Conservation (phyloP, 2,888 invertebrate species). For the Rutpela maculata region DNA sequence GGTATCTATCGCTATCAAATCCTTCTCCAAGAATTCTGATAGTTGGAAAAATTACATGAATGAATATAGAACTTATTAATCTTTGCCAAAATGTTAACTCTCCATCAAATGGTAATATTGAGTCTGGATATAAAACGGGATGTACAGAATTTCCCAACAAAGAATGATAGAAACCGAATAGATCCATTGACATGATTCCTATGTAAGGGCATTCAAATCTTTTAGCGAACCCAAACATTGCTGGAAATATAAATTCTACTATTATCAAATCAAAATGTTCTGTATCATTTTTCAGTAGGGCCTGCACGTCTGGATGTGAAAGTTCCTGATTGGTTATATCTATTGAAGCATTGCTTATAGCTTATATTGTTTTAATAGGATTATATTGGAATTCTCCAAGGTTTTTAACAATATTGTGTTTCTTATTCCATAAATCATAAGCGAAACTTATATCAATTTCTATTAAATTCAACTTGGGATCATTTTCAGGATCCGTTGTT, state of each 20-base stretch:
- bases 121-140: constrained; percentile 3
- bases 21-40: not conserved
- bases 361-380: constrained; percentile 17
- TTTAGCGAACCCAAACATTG: constrained; percentile 10
- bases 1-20: not conserved
- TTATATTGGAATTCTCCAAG: constrained; percentile 17
- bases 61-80: constrained; percentile 50
- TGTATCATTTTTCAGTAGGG: constrained; percentile 49
- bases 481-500: constrained; percentile 65
- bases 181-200: not conserved
- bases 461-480: constrained; percentile 61
- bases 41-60: not conserved
- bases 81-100: constrained; percentile 64
- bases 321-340: constrained; percentile 46
- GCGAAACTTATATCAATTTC: constrained; percentile 55
- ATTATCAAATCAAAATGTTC: constrained; percentile 8
- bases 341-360: constrained; percentile 30
- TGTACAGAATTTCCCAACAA: not conserved
- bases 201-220: not conserved
- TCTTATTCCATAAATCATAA: constrained; percentile 17
- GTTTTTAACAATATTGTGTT: constrained; percentile 5
- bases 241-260: not conserved
- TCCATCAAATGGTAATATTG: not conserved
- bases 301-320: constrained; percentile 21
- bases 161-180: not conserved